phyloP scores from a whole-genome alignment of 2,113 vertebrate genomes.

The Peromyscus maniculatus region DNA sequence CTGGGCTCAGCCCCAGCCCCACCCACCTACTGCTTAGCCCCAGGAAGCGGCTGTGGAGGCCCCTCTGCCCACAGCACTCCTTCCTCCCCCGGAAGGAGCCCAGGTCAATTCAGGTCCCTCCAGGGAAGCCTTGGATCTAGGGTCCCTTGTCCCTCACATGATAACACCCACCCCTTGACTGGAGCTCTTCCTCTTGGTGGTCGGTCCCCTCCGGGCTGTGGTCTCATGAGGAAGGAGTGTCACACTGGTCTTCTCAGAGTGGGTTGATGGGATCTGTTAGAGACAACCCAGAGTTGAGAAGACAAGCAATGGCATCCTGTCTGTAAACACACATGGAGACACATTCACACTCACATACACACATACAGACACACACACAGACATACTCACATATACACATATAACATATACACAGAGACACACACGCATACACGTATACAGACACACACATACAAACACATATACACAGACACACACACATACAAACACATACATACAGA shows the following conservation, averaged over 20 bases:
- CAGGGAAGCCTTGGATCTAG: neutral
- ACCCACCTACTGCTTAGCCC: neutral
- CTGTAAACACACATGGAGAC: neutral
- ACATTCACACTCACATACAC: neutral
- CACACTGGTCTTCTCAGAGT: neutral
- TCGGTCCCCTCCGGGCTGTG: neutral
- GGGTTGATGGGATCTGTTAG: neutral
- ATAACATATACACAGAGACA: neutral
- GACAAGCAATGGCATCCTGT: neutral
- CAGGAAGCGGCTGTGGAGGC: neutral
- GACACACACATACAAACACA: neutral
- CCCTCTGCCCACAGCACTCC: neutral
- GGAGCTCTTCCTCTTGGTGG: neutral
- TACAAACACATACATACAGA: neutral
- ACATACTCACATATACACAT: neutral
- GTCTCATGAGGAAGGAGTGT: neutral
- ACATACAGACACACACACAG: neutral
- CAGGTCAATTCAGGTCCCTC: neutral
- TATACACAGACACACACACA: fast-evolving
- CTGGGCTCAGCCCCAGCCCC: neutral
- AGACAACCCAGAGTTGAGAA: neutral
- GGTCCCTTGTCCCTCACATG: neutral
- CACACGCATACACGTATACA: neutral
- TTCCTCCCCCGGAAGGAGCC: neutral
- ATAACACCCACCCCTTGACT: neutral